Evolutionary conservation across 2,797 vertebrate genomes (phyloP).

Genomic region (Anabas testudineus): DNA sequence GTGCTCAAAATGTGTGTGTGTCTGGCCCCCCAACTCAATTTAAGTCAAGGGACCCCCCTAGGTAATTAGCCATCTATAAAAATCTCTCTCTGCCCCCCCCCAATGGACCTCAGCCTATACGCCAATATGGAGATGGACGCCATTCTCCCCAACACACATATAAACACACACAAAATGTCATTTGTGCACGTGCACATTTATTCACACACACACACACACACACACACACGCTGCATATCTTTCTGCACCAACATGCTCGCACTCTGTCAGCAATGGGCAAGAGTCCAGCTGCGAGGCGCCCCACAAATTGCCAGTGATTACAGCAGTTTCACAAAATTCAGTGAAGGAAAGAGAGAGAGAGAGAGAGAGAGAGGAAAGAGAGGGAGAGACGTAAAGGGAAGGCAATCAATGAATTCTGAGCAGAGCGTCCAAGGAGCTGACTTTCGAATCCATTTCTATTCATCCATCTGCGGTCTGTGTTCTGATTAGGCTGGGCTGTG

Average conservation of each 20-base stretch:
- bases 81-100: slow-evolving; percentile 17
- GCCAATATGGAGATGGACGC: slow-evolving; percentile 2
- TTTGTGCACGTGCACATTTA: neutral
- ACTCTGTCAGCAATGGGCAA: slow-evolving; percentile 57
- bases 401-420: slow-evolving; percentile 74
- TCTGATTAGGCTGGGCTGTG: slow-evolving; percentile 52
- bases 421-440: slow-evolving; percentile 49
- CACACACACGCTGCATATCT: slow-evolving; percentile 1
- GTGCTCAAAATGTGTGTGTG: neutral
- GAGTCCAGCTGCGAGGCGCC: slow-evolving; percentile 67
- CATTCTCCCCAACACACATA: slow-evolving; percentile 1
- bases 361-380: slow-evolving; percentile 26
- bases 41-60: slow-evolving; percentile 39
- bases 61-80: slow-evolving; percentile 51
- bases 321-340: slow-evolving; percentile 66
- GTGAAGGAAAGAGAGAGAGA: slow-evolving; percentile 31
- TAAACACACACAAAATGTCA: neutral
- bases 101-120: neutral
- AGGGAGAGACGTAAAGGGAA: slow-evolving; percentile 40
- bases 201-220: slow-evolving; percentile 12
- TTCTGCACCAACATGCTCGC: slow-evolving; percentile 13
- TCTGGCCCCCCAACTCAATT: slow-evolving; percentile 35
- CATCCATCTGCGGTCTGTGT: slow-evolving; percentile 52
- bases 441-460: slow-evolving; percentile 66
- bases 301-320: slow-evolving; percentile 74